Evolutionary conservation across 2,113 vertebrate genomes (phyloP).

Genomic region (Eolophus roseicapilla): DNA sequence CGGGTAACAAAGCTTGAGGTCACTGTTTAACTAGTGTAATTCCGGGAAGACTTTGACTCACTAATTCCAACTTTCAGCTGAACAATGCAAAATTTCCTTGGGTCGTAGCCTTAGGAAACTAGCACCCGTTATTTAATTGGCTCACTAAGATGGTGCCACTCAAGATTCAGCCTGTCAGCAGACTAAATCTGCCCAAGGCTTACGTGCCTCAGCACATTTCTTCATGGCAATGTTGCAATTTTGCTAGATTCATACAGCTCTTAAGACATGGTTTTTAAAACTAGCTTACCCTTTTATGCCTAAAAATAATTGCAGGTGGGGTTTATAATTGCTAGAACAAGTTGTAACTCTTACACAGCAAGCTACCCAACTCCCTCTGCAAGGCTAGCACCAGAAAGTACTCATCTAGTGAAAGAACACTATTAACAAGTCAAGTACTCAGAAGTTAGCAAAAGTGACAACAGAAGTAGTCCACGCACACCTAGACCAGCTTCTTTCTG

Average conservation of each 20-base stretch:
- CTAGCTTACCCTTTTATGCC: slow-evolving; percentile 25
- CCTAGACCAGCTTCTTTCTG: not conserved
- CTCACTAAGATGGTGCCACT: slow-evolving; percentile 40
- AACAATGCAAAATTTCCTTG: slow-evolving; percentile 9
- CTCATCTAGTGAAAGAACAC: not conserved
- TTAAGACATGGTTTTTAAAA: slow-evolving; percentile 30
- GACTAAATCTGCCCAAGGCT: not conserved
- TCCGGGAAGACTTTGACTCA: slow-evolving; percentile 29
- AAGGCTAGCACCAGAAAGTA: not conserved
- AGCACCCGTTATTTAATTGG: slow-evolving; percentile 48
- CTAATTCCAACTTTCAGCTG: slow-evolving; percentile 39
- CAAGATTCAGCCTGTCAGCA: slow-evolving; percentile 48
- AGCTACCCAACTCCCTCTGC: not conserved
- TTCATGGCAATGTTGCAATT: slow-evolving; percentile 39
- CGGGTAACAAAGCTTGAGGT: slow-evolving; percentile 31
- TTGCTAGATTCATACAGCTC: not conserved
- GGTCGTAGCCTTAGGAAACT: slow-evolving; percentile 8
- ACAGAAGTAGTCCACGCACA: not conserved
- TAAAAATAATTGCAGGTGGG: slow-evolving; percentile 61
- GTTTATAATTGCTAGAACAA: slow-evolving; percentile 43
- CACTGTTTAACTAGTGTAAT: not conserved
- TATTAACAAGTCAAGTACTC: not conserved
- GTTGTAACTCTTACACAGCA: slow-evolving; percentile 19
- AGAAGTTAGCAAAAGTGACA: not conserved
- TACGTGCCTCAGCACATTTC: slow-evolving; percentile 54